These are phyloP conservation scores for Pandemis corylana DNA, from an alignment of 2,888 invertebrate species.

Conservation along the genomic window DNA sequence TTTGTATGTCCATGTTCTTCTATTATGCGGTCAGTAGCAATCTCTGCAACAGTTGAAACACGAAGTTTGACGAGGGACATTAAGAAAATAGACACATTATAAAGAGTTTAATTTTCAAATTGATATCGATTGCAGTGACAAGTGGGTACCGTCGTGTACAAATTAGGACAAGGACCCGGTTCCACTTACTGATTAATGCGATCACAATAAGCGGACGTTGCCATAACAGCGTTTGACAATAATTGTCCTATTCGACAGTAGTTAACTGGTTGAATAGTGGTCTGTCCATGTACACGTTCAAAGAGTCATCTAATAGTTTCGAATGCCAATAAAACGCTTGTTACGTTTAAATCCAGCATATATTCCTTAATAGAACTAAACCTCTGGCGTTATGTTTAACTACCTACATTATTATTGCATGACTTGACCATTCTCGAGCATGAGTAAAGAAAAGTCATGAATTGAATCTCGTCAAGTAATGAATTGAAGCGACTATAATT, in stretches of 20 bases:
- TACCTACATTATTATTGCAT: background rate
- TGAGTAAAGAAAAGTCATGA: no score
- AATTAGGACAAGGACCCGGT: conserved; percentile 70
- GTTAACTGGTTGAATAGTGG: conserved; percentile 35
- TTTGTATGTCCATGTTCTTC: no score
- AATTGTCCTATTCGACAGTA: conserved; percentile 64
- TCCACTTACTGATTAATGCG: conserved; percentile 68
- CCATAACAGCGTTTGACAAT: conserved; percentile 65
- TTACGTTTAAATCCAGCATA: background rate
- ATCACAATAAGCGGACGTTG: conserved; percentile 79
- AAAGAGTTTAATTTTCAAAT: conserved; percentile 14
- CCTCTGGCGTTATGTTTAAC: background rate
- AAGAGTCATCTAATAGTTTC: background rate
- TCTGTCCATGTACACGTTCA: conserved; percentile 3
- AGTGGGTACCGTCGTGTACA: conserved; percentile 43
- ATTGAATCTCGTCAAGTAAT: no score
- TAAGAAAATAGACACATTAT: no score
- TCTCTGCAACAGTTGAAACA: no score
- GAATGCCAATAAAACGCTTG: background rate
- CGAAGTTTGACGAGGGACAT: no score
- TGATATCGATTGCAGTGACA: conserved; percentile 26
- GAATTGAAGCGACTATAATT: no score
- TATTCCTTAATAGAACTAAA: background rate
- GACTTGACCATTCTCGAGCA: background rate
- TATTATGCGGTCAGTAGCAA: no score